phyloP scores from a whole-genome alignment of 2,797 vertebrate species.

The Scolopax bukidnonensis region DNA sequence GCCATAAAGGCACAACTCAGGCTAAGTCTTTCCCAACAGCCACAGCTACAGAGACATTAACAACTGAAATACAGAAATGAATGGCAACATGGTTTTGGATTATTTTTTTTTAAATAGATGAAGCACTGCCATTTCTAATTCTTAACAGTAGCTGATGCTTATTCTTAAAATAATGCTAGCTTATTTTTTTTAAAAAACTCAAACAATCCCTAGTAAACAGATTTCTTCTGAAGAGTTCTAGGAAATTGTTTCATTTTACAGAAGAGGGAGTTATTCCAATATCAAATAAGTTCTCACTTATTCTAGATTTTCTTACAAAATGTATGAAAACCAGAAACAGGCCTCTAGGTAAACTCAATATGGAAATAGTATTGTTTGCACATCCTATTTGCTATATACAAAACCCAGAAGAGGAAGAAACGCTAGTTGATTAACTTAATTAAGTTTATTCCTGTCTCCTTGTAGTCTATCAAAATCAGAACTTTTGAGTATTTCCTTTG shows the following conservation, averaged over 20 bases:
- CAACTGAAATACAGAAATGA: neutral
- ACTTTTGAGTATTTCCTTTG: neutral
- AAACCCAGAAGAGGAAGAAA: neutral
- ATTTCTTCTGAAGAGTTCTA: neutral
- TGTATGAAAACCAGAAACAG: neutral
- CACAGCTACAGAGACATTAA: neutral
- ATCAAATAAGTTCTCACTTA: neutral
- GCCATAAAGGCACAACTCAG: neutral
- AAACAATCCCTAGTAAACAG: neutral
- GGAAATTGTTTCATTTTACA: neutral
- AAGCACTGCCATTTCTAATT: neutral
- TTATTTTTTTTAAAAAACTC: neutral
- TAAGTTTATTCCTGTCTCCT: neutral
- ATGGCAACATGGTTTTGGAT: neutral
- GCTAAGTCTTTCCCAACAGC: neutral
- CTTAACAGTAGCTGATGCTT: neutral
- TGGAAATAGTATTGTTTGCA: neutral
- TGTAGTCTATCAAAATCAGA: neutral
- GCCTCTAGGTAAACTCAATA: neutral
- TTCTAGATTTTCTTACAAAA: neutral
- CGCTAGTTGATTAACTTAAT: neutral
- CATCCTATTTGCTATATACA: neutral
- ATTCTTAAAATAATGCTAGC: neutral
- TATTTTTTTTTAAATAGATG: neutral
- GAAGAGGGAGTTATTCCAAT: neutral